Base-by-base conservation (phyloP, 2,113 vertebrate species). In the Ctenomys sociabilis region DNA sequence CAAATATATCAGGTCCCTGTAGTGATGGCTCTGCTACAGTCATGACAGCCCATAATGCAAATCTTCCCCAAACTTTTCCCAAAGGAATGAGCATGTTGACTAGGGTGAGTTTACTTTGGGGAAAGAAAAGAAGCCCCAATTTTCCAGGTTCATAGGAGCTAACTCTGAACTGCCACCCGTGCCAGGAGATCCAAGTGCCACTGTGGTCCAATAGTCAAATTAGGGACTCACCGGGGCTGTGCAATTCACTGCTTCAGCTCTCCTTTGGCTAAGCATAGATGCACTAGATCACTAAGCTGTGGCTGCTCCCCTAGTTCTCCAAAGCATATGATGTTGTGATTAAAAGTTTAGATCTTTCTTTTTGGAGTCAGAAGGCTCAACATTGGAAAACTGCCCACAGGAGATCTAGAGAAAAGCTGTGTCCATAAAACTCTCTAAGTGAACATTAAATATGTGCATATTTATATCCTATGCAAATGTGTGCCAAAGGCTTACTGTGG, bases 111-210 rank as follows among this genome's bases (percentile, higher is more conserved):
- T 7, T 57, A 37, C 28, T 78, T 21, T 49, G 4, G 64, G 3
- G 32, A 93, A 85, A 14, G 54, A 13, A 17, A 89, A 88, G 30
- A 54, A 77, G 22, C 2, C 54, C 28, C 72, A 78, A 43, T 28
- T 87, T 90, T 87, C 40, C 57, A 90, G 57, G 19, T 70, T 75
- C n/a, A 24, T n/a, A 83, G 68, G 94, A 90, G 92, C n/a, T 82
- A 63, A 45, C n/a, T 61, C 66, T 90, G 32, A 93, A 61, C 28
- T 59, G 5, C 54, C 35, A 57, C 16, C 87, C 12, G 45, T 80
- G 85, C 77, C 26, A 61, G 0, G 49, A 94, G 35, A 90, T 35
- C 26, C 32, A 73, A 66, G 73, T 45, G 37, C 19, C 61, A 81
- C 54, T 19, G 16, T n/a, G 8, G 28, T 84, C 49, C 24, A 84